Percentiles rank a stretch among this genome's conserved stretches.
Conservation (phyloP, 2,888 invertebrate genomes). For the Acanthoscelides obtectus region DNA sequence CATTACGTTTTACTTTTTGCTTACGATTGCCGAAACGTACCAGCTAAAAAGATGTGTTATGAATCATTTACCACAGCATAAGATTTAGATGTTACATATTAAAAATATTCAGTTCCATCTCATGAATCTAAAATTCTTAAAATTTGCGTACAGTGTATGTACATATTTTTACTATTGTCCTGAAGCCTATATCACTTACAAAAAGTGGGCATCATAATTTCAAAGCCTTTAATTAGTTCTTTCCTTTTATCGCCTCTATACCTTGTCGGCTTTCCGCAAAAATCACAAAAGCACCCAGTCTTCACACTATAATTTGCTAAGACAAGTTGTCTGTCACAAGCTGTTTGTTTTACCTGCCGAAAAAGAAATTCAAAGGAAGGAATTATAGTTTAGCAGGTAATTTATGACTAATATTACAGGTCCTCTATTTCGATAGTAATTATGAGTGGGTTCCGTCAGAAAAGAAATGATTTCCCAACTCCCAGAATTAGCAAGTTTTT, state of each 20-base stretch:
- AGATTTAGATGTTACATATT: too few species aligned
- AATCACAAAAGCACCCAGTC: slow-evolving; percentile 17
- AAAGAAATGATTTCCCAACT: background rate
- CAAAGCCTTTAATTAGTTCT: too few species aligned
- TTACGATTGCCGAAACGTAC: too few species aligned
- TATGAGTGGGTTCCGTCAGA: background rate
- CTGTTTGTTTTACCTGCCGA: slow-evolving; percentile 24
- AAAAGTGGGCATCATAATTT: too few species aligned
- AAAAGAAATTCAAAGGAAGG: background rate
- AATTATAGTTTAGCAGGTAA: slow-evolving; percentile 4
- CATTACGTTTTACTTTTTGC: too few species aligned
- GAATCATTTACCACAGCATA: too few species aligned
- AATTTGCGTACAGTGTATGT: too few species aligned
- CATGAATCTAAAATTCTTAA: too few species aligned
- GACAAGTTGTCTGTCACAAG: slow-evolving; percentile 15
- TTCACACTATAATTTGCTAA: slow-evolving; percentile 21
- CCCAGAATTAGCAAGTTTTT: background rate
- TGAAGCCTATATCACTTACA: too few species aligned
- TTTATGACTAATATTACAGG: slow-evolving; percentile 3
- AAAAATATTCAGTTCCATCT: too few species aligned
- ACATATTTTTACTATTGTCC: too few species aligned
- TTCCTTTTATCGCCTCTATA: background rate
- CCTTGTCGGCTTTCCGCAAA: slow-evolving; percentile 3
- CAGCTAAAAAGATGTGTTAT: too few species aligned
- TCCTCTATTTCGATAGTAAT: background rate